These are phyloP conservation scores for Eupithecia abbreviata DNA, from an alignment of 2,888 invertebrate genomes.

Conservation along the genomic window DNA sequence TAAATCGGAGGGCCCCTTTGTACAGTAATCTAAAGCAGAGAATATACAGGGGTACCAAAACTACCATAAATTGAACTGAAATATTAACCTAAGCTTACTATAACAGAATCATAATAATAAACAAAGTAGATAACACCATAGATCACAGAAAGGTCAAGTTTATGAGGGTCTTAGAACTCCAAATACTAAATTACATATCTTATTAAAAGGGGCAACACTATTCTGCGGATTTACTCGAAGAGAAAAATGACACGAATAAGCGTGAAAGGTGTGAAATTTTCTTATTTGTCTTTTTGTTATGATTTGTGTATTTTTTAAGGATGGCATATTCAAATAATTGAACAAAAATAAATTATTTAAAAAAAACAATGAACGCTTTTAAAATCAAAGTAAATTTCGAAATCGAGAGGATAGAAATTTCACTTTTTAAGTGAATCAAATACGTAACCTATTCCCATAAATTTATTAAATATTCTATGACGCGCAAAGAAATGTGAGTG, in stretches of 20 bases:
- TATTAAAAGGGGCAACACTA: conserved; percentile 11
- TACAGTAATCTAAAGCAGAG: background rate
- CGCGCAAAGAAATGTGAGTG: conserved; percentile 17
- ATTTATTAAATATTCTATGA: conserved; percentile 33
- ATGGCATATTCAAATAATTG: too few species aligned
- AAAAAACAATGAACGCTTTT: background rate
- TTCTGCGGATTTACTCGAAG: background rate
- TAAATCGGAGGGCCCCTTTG: too few species aligned
- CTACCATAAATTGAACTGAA: conserved; percentile 47
- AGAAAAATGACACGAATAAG: background rate
- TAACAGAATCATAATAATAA: conserved; percentile 45
- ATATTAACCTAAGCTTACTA: conserved; percentile 40
- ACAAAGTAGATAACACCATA: conserved; percentile 46
- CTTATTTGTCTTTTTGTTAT: too few species aligned
- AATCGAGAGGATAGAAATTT: conserved; percentile 19
- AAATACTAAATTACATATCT: conserved; percentile 25
- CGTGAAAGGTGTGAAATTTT: too few species aligned
- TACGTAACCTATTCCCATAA: conserved; percentile 21
- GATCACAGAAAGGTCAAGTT: conserved; percentile 51
- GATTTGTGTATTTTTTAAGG: too few species aligned
- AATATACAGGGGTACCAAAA: conserved; percentile 15
- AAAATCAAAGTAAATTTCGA: background rate
- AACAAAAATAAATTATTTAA: too few species aligned
- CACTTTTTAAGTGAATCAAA: conserved; percentile 27
- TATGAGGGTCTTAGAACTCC: conserved; percentile 47